Percentiles rank a stretch among this genome's conserved stretches.
Evolutionary conservation across 2,113 vertebrate species (phyloP).

Genomic region (Gorilla gorilla): DNA sequence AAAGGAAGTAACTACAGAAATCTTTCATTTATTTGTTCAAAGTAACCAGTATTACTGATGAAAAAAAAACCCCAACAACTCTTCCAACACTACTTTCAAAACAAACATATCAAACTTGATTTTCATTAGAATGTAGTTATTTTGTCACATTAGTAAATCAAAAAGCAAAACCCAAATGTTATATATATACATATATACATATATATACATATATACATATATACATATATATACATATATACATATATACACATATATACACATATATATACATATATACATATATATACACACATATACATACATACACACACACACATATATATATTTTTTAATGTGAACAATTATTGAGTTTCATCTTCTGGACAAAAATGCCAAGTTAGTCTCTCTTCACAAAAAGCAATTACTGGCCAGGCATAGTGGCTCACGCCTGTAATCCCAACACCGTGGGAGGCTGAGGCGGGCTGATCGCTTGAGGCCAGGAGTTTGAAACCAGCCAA

Average conservation of each 20-base stretch:
- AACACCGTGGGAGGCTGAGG: too few species aligned
- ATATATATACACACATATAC: background rate
- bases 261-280: too few species aligned
- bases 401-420: too few species aligned
- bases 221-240: too few species aligned
- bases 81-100: background rate
- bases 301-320: too few species aligned
- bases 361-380: background rate
- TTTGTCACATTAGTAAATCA: background rate
- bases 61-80: too few species aligned
- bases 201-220: too few species aligned
- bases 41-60: background rate
- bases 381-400: background rate
- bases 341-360: background rate
- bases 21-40: background rate
- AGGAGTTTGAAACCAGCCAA: too few species aligned
- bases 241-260: too few species aligned
- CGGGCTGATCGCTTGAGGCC: too few species aligned
- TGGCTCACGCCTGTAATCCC: too few species aligned
- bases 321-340: background rate
- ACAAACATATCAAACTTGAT: background rate
- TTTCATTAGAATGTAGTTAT: background rate
- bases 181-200: background rate
- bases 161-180: background rate
- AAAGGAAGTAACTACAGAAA: background rate